Conservation (phyloP, 2,888 invertebrate genomes). For the Mythimna ferrago region DNA sequence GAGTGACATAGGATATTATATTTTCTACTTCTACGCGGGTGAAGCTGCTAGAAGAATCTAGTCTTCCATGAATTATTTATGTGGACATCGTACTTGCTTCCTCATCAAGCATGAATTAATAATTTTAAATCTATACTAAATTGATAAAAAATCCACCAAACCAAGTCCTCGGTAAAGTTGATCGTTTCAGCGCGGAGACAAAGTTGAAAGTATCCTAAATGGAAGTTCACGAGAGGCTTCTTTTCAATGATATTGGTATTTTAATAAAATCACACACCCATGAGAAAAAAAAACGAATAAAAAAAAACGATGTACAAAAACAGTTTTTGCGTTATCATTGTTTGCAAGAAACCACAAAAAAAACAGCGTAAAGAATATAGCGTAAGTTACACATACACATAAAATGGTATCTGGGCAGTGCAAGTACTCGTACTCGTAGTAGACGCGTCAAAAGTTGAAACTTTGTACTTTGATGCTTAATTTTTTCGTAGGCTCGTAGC, state of each 20-base stretch:
- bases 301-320: background rate
- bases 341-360: no score
- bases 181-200: background rate
- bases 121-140: no score
- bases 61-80: background rate
- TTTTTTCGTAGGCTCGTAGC: slow-evolving; percentile 62
- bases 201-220: background rate
- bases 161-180: background rate
- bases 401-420: background rate
- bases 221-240: background rate
- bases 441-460: slow-evolving; percentile 4
- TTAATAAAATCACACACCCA: background rate
- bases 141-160: background rate
- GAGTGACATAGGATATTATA: no score
- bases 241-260: background rate
- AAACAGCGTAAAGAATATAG: background rate
- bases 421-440: background rate
- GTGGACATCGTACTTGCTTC: background rate
- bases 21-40: no score
- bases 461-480: slow-evolving; percentile 10
- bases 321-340: no score
- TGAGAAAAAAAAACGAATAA: background rate
- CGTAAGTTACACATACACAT: background rate
- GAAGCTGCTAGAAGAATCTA: no score
- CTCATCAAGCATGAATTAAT: background rate